These are phyloP conservation scores for Cephus runcator DNA, from an alignment of 2,888 invertebrate genomes.

Conservation along the genomic window DNA sequence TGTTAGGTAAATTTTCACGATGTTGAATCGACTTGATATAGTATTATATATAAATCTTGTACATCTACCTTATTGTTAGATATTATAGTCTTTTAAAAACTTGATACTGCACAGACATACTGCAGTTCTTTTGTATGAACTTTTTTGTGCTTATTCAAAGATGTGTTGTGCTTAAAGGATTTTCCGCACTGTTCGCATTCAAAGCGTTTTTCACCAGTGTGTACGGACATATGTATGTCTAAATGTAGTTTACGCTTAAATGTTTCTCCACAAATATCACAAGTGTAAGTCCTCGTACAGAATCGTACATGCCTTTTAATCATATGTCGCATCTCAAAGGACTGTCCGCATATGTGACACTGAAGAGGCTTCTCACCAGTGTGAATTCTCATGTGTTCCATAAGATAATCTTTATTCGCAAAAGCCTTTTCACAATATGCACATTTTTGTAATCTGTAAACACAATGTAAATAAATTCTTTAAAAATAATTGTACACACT, in stretches of 20 bases:
- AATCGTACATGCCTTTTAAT: slow-evolving; percentile 13
- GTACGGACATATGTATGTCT: slow-evolving; percentile 12
- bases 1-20: background rate
- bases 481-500: background rate
- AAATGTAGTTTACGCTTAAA: slow-evolving; percentile 8
- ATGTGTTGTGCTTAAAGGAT: slow-evolving; percentile 13
- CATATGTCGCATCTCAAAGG: slow-evolving; percentile 14
- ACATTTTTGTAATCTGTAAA: slow-evolving; percentile 9
- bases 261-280: slow-evolving; percentile 8
- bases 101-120: background rate
- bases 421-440: slow-evolving; percentile 7
- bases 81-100: background rate
- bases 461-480: background rate
- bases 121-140: background rate
- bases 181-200: slow-evolving; percentile 11
- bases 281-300: slow-evolving; percentile 8
- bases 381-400: slow-evolving; percentile 12
- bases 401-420: slow-evolving; percentile 11
- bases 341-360: slow-evolving; percentile 13
- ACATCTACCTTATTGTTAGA: background rate
- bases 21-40: background rate
- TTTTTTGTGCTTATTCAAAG: slow-evolving; percentile 14
- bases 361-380: slow-evolving; percentile 12
- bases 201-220: slow-evolving; percentile 13
- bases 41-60: background rate